These are phyloP conservation scores for Periphyllus acericola DNA, from an alignment of 2,888 invertebrate genomes.

Conservation along the genomic window DNA sequence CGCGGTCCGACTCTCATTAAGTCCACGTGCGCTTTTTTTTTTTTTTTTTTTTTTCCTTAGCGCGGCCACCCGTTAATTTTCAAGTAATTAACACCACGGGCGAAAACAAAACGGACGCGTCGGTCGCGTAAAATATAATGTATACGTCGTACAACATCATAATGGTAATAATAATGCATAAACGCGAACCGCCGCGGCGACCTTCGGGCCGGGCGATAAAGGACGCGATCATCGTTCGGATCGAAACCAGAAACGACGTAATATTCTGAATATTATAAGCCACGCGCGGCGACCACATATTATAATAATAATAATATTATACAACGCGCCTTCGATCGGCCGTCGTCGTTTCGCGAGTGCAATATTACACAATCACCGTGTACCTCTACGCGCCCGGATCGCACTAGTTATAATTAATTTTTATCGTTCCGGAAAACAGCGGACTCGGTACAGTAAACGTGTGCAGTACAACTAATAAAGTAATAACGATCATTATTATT, in stretches of 20 bases:
- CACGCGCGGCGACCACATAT: background rate
- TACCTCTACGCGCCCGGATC: no score
- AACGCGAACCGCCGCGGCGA: background rate
- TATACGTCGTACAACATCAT: background rate
- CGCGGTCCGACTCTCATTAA: constrained; percentile 27
- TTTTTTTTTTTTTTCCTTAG: background rate
- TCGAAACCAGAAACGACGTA: background rate
- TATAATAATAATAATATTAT: background rate
- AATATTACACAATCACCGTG: background rate
- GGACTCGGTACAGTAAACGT: no score
- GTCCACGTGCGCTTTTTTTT: constrained; percentile 36
- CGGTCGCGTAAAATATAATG: background rate
- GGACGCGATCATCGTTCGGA: background rate
- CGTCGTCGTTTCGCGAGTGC: background rate
- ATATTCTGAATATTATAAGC: background rate
- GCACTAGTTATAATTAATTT: no score
- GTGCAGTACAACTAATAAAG: no score
- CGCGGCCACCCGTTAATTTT: background rate
- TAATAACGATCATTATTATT: background rate
- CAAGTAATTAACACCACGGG: constrained; percentile 6
- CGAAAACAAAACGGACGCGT: background rate
- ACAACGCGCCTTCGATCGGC: background rate
- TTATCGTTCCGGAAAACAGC: no score
- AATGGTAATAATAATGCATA: background rate
- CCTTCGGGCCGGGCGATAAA: background rate